Percentiles rank a stretch among this genome's conserved stretches.
Evolutionary conservation across 2,888 invertebrate genomes (phyloP).

Genomic region (Camptogramma bilineatum): DNA sequence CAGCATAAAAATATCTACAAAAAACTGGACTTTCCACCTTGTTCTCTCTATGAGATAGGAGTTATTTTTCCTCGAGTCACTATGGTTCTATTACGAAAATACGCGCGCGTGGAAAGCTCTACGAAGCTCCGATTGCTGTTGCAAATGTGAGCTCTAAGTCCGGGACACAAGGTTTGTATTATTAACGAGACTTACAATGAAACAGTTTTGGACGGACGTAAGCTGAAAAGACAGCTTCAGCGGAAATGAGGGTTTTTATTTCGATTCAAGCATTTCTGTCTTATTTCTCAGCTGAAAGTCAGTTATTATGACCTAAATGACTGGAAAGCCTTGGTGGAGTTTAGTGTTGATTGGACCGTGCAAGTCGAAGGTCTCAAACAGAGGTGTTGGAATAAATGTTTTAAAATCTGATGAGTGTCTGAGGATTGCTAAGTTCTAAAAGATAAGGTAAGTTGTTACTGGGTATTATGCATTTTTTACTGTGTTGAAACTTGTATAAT

Average conservation of each 20-base stretch:
- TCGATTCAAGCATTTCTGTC: constrained; percentile 12
- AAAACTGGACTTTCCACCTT: constrained; percentile 5
- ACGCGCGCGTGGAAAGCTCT: constrained; percentile 9
- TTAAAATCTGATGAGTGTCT: background rate
- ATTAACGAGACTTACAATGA: constrained; percentile 1
- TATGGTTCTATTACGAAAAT: constrained; percentile 1
- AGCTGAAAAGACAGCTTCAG: constrained; percentile 29
- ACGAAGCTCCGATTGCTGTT: constrained; percentile 5
- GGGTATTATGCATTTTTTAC: too few species aligned
- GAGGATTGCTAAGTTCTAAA: background rate
- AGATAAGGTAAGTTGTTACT: constrained; percentile 6
- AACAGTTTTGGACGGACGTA: constrained; percentile 25
- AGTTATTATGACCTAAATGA: constrained; percentile 16
- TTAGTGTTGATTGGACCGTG: constrained; percentile 10
- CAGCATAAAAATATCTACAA: background rate
- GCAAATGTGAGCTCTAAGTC: constrained; percentile 11
- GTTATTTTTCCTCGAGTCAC: constrained; percentile 1
- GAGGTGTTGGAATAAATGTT: background rate
- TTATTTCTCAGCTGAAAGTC: constrained; percentile 12
- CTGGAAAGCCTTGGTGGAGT: constrained; percentile 1
- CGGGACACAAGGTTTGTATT: constrained; percentile 7
- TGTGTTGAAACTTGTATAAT: too few species aligned
- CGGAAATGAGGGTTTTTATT: constrained; percentile 29
- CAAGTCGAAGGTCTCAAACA: constrained; percentile 1
- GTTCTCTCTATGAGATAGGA: background rate